Evolutionary conservation across 2,888 invertebrate genomes (phyloP).

Genomic region (Branchinecta sandiegonensis): DNA sequence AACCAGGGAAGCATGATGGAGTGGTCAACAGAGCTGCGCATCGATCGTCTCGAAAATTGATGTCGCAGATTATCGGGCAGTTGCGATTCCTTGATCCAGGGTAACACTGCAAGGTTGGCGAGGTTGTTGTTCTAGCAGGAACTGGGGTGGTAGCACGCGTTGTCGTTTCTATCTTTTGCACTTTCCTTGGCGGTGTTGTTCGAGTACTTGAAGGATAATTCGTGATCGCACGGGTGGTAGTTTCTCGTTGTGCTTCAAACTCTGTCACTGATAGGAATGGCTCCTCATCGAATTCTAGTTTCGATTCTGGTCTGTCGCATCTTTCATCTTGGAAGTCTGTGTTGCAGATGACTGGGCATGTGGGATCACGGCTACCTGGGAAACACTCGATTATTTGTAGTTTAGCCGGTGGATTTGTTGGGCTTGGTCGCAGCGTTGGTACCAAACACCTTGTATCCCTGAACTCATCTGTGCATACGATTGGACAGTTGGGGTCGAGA

Average conservation of each 20-base stretch:
- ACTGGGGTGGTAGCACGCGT: neutral
- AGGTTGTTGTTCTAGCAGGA: neutral
- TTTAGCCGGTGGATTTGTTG: too few species aligned
- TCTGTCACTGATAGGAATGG: neutral
- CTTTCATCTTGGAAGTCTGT: neutral
- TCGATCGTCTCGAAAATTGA: neutral
- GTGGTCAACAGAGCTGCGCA: neutral
- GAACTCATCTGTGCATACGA: too few species aligned
- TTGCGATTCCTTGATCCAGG: neutral
- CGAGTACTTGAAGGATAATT: neutral
- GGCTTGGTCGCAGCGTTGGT: too few species aligned
- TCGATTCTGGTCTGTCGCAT: neutral
- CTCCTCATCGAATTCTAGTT: neutral
- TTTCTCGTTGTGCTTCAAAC: neutral
- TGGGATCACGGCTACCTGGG: neutral
- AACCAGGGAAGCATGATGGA: neutral
- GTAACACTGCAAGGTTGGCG: neutral
- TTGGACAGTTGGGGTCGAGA: neutral
- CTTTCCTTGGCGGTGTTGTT: neutral
- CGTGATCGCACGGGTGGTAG: too few species aligned
- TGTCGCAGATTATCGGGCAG: slow-evolving; percentile 1
- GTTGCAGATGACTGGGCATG: neutral
- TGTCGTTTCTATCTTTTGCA: too few species aligned
- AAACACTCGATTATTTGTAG: neutral
- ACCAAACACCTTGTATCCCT: too few species aligned